These are phyloP conservation scores for Ophonus ardosiacus DNA, from an alignment of 2,888 invertebrate species.

Conservation along the genomic window DNA sequence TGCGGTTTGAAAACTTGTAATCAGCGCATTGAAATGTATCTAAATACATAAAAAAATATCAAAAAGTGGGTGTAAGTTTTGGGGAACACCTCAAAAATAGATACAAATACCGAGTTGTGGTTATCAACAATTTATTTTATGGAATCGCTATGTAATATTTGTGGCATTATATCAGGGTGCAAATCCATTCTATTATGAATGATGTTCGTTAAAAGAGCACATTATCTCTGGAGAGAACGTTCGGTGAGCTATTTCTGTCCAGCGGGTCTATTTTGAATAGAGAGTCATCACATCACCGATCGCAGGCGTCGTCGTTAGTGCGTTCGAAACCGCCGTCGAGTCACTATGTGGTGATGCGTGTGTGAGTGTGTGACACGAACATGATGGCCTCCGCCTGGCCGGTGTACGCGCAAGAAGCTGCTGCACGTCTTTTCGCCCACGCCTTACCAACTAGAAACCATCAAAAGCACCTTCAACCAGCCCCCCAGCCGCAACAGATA, in stretches of 20 bases:
- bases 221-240: conserved; percentile 31
- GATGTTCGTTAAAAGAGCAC: neutral
- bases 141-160: neutral
- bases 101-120: too few species aligned
- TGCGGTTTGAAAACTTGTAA: too few species aligned
- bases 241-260: conserved; percentile 53
- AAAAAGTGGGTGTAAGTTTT: too few species aligned
- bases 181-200: neutral
- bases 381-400: conserved; percentile 73
- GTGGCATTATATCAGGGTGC: too few species aligned
- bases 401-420: conserved; percentile 77
- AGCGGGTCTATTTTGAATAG: conserved; percentile 62
- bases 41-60: too few species aligned
- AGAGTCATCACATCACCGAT: conserved; percentile 53
- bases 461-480: conserved; percentile 69
- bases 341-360: conserved; percentile 29
- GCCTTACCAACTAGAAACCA: conserved; percentile 69
- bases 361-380: conserved; percentile 29
- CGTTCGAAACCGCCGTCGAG: conserved; percentile 66
- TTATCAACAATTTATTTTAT: too few species aligned
- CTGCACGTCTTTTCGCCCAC: conserved; percentile 76
- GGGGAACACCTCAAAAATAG: too few species aligned
- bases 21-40: too few species aligned
- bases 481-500: conserved; percentile 65
- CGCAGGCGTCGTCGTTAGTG: conserved; percentile 63